These are phyloP conservation scores for Brevimyrus niger DNA, from an alignment of 2,113 vertebrate species.

Conservation along the genomic window DNA sequence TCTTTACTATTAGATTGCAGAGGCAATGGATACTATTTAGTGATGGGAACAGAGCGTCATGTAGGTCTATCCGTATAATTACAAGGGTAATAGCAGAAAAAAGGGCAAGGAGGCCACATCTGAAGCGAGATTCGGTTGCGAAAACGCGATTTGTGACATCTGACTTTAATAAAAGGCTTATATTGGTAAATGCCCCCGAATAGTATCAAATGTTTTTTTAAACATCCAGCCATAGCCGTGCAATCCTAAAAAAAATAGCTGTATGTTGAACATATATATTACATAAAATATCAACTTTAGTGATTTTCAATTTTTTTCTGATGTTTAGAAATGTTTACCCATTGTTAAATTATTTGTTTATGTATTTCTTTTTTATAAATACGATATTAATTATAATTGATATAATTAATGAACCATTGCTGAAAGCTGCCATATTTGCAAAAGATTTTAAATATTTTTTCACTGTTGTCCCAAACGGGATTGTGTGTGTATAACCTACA, in stretches of 20 bases:
- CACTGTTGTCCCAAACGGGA: not conserved
- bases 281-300: not conserved
- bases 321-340: not conserved
- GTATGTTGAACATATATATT: not conserved
- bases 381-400: not conserved
- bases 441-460: not conserved
- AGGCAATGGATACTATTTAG: not conserved
- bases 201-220: not conserved
- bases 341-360: not conserved
- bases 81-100: not conserved
- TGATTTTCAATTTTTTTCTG: not conserved
- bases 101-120: not conserved
- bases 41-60: not conserved
- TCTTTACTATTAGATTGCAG: not conserved
- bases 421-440: not conserved
- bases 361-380: not conserved
- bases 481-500: not conserved
- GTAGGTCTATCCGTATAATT: not conserved
- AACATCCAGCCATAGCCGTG: not conserved
- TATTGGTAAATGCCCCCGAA: not conserved
- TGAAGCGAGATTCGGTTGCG: not conserved
- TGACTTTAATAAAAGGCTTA: not conserved
- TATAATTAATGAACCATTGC: not conserved
- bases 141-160: not conserved
- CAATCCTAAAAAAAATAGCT: not conserved